phyloP scores from a whole-genome alignment of 2,888 invertebrate genomes.

The Chrysolina americana region DNA sequence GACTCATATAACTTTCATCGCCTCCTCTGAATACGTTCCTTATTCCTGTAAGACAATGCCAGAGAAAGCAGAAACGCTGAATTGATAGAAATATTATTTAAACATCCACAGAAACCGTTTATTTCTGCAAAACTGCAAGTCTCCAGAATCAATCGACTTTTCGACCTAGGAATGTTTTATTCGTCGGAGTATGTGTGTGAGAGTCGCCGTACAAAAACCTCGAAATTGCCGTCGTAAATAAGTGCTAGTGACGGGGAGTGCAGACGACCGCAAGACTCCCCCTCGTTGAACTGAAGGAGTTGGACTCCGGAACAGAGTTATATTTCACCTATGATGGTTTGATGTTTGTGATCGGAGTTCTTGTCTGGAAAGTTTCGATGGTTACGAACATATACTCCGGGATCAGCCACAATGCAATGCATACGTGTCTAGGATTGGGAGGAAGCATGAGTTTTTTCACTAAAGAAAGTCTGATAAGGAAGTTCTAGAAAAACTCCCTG shows the following conservation, averaged over 20 bases:
- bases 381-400: background rate
- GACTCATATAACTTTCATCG: no score
- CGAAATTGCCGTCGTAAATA: slow-evolving; percentile 16
- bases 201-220: slow-evolving; percentile 8
- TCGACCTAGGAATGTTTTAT: slow-evolving; percentile 1
- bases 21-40: no score
- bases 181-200: slow-evolving; percentile 5
- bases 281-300: slow-evolving; percentile 21
- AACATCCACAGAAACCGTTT: background rate
- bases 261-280: slow-evolving; percentile 21
- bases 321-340: slow-evolving; percentile 6
- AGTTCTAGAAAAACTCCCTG: no score
- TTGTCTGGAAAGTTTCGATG: slow-evolving; percentile 9
- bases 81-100: background rate
- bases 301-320: slow-evolving; percentile 7
- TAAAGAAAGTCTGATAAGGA: no score
- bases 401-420: background rate
- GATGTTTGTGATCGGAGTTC: slow-evolving; percentile 1
- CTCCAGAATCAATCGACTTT: background rate
- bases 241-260: slow-evolving; percentile 12
- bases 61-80: background rate
- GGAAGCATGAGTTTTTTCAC: no score
- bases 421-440: no score
- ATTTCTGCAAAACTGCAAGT: background rate
- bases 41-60: no score